Base-by-base conservation (phyloP, 2,888 invertebrate genomes). In the Eilema sororculum region DNA sequence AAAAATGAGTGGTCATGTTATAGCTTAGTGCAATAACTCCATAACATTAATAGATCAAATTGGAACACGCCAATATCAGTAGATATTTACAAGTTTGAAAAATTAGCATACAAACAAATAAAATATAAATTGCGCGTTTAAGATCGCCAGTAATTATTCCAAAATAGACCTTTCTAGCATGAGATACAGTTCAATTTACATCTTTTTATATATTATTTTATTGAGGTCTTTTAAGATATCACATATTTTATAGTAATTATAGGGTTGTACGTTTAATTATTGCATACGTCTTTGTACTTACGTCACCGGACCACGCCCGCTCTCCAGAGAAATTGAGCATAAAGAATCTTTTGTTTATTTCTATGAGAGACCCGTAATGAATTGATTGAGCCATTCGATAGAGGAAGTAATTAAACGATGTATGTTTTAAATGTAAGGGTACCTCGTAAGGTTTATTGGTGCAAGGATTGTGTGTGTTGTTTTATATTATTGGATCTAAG, bases 261-360 rank as follows among this genome's bases (percentile, higher is more conserved):
- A 87, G 88, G 87, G 89, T 89, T 83, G 81, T 78, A 84, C 82
- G 81, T 90, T 91, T 91, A 93, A 93, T 94, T 93, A 92, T 88
- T 88, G 86, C 86, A 85, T 89, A 80, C 81, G 88, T 90, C 91
- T 75, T 90, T 91, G 88, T 91, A 87, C 87, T 89, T 86, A 90
- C 90, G 91, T 90, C 91, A 90, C 78, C 80, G 83, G 76, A 82
- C 90, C 87, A 91, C 94, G 93, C 94, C 94, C 77, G 77, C 33
- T n/a, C 37, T 64, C 37, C 69, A 66, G 69, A 77, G 74, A 68
- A 73, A 60, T 69, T 72, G 63, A 33, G 86, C 73, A 92, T 90
- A 92, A 91, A 90, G 89, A 86, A 80, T 86, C 83, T 86, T 93
- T 94, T 94, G 94, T 94, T 94, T 94, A 93, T 90, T 84, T 85